Base-by-base conservation (phyloP, 2,797 vertebrate species). In the Sparidentex hasta region DNA sequence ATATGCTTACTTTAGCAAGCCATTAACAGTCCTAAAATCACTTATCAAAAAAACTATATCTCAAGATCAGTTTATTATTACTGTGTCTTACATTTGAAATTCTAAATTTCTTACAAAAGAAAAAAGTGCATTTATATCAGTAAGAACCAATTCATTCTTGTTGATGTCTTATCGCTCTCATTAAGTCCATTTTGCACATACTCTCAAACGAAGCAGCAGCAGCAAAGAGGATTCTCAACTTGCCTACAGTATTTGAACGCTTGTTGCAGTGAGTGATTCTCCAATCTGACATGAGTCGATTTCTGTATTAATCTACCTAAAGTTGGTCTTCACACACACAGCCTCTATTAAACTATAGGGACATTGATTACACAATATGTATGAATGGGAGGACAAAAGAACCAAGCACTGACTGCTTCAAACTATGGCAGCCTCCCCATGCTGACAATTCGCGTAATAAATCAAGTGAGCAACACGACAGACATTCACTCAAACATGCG, bases 101-200 rank as follows among this genome's bases (percentile, higher is more conserved):
- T 87, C 82, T 91, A 91, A 81, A 85, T 88, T 89, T 87, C 86
- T 93, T 91, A 91, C 79, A 92, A 94, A 90, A 89, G 47, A 85
- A 84, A 90, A 90, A 95, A 94, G 94, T 94, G 94, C 93, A 94
- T 93, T 88, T 85, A 92, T 86, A 89, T 92, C 81, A 83, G 84
- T 88, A 87, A 88, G 86, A 92, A 89, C 80, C 81, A 83, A 90
- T 87, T 91, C 29, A 85, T 86, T 91, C 83, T 88, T 83, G 80
- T 71, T 83, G 87, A 92, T 73, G 78, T 86, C 87, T 87, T 78
- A 82, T 80, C 69, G 78, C 84, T 84, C 68, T 76, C 63, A 59
- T 89, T 70, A 85, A 80, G 75, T 84, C 80, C 29, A 43, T 84
- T 90, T 74, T 44, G 83, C 82, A 84, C 90, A 92, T 86, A 88